Evolutionary conservation across 2,797 vertebrate genomes (phyloP).

Genomic region (Sebastes aleutianus): DNA sequence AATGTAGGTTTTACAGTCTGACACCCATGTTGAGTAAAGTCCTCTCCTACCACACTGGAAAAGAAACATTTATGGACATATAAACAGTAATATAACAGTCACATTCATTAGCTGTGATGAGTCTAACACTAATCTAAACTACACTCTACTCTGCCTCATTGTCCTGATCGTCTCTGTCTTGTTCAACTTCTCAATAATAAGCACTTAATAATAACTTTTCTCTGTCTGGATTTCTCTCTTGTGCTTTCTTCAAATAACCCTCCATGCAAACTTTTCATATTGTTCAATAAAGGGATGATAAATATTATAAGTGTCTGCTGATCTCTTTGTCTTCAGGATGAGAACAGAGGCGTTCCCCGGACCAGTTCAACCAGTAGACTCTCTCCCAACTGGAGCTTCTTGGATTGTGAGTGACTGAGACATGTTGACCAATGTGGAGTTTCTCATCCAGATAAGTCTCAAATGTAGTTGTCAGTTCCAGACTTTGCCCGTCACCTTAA

Average conservation of each 20-base stretch:
- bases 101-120: neutral
- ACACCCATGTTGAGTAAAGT: slow-evolving; percentile 1
- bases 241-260: neutral
- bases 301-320: neutral
- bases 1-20: neutral
- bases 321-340: slow-evolving; percentile 72
- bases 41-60: neutral
- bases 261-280: too few relatives aligned
- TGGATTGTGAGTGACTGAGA: slow-evolving; percentile 89
- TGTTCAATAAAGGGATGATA: neutral
- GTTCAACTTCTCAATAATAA: neutral
- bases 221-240: neutral
- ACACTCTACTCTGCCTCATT: neutral
- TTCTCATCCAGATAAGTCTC: neutral
- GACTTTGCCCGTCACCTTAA: too few relatives aligned
- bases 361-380: slow-evolving; percentile 90
- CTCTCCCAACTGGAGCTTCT: slow-evolving; percentile 96
- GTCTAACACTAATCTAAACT: neutral
- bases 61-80: neutral
- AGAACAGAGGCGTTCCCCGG: slow-evolving; percentile 74
- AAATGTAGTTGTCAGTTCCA: too few relatives aligned
- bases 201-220: neutral
- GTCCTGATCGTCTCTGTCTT: slow-evolving; percentile 12
- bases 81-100: neutral
- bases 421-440: neutral